These are phyloP conservation scores for Druon quercuslanigerum DNA, from an alignment of 1,140 invertebrate genomes.

Conservation along the genomic window DNA sequence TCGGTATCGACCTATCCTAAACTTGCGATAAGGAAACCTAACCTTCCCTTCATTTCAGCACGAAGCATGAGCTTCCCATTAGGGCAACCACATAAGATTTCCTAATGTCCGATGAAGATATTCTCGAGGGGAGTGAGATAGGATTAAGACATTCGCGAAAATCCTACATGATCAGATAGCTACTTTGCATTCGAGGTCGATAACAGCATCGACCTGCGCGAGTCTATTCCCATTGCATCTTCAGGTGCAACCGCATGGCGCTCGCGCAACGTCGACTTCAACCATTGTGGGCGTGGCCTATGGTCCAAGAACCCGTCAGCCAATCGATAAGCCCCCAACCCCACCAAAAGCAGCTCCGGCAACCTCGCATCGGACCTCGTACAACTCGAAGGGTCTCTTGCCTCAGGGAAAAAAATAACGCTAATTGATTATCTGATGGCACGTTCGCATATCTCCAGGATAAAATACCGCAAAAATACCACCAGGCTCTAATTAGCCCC, in stretches of 20 bases:
- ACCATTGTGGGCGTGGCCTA: constrained; percentile 64
- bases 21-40: background rate
- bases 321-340: constrained; percentile 66
- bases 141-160: constrained; percentile 59
- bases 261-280: constrained; percentile 51
- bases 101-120: constrained; percentile 34
- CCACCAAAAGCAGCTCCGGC: constrained; percentile 39
- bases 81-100: too few species aligned
- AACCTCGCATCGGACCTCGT: constrained; percentile 40
- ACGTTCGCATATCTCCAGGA: constrained; percentile 47
- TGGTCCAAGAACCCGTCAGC: constrained; percentile 51
- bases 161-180: constrained; percentile 51
- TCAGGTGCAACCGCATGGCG: constrained; percentile 57
- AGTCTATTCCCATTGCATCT: constrained; percentile 53
- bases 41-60: background rate
- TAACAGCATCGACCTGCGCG: constrained; percentile 53
- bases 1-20: background rate
- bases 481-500: constrained; percentile 37
- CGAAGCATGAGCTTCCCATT: background rate
- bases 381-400: constrained; percentile 39
- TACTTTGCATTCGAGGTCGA: constrained; percentile 59
- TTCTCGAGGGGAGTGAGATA: constrained; percentile 34
- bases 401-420: constrained; percentile 56
- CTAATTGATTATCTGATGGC: constrained; percentile 60
- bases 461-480: constrained; percentile 35